Evolutionary conservation across 2,888 invertebrate species (phyloP).

Genomic region (Cotesia congregata): DNA sequence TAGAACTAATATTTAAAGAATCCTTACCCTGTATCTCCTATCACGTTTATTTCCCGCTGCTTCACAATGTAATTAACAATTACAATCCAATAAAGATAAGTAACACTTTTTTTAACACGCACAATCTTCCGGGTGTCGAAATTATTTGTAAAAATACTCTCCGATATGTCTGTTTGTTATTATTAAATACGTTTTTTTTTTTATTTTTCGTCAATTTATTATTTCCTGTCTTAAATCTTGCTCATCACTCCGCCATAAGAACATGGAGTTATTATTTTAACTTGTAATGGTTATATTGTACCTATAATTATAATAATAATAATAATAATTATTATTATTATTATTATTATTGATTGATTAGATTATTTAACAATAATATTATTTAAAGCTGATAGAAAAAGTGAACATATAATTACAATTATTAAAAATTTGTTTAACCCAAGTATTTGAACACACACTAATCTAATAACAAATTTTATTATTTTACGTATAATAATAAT

Average conservation of each 20-base stretch:
- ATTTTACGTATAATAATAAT: neutral
- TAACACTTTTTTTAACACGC: neutral
- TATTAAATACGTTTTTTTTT: conserved; percentile 33
- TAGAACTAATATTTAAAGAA: neutral
- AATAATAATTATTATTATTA: neutral
- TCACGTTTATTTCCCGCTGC: conserved; percentile 24
- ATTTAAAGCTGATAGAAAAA: neutral
- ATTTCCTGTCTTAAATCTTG: conserved; percentile 55
- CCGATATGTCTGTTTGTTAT: neutral
- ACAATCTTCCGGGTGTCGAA: neutral
- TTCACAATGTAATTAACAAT: conserved; percentile 4
- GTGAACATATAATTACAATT: neutral
- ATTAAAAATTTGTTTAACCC: neutral
- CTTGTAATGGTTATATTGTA: neutral
- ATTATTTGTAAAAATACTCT: conserved; percentile 4
- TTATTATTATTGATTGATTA: neutral
- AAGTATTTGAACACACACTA: conserved; percentile 30
- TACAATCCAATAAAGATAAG: conserved; percentile 11
- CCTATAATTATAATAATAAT: neutral
- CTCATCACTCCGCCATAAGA: conserved; percentile 57
- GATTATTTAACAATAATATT: neutral
- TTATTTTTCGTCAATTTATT: conserved; percentile 53
- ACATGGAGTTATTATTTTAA: conserved; percentile 45
- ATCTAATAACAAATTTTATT: neutral
- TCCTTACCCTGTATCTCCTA: conserved; percentile 25